Conservation (phyloP, 2,113 vertebrate species). For the Microtus oregoni region DNA sequence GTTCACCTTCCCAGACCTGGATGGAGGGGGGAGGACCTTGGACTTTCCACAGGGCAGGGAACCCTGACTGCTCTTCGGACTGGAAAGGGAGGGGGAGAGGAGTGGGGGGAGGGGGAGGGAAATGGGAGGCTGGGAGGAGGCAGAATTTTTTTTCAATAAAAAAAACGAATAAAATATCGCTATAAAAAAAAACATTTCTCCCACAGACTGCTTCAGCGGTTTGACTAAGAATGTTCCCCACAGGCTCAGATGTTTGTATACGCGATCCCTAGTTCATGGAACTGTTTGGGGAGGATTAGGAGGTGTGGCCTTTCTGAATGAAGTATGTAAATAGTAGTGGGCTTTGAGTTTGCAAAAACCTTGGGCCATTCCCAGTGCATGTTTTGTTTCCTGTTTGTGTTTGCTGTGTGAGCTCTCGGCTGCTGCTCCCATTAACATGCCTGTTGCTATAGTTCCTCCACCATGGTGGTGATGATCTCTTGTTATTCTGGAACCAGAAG, state of each 20-base stretch:
- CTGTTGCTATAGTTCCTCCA: neutral
- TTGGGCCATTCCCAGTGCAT: neutral
- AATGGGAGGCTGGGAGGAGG: too few relatives aligned
- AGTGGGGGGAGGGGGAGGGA: too few relatives aligned
- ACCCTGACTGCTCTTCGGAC: too few relatives aligned
- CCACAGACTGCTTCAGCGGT: neutral
- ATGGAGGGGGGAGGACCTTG: too few relatives aligned
- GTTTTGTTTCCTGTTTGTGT: neutral
- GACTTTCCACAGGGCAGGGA: too few relatives aligned
- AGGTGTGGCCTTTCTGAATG: neutral
- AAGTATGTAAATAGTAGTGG: neutral
- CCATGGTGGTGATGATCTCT: neutral
- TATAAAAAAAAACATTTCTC: neutral
- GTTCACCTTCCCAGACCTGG: too few relatives aligned
- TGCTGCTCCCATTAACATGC: neutral
- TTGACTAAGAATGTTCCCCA: neutral
- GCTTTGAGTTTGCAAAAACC: neutral
- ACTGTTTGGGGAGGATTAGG: neutral
- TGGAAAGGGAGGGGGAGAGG: too few relatives aligned
- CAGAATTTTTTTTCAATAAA: too few relatives aligned
- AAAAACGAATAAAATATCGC: too few relatives aligned
- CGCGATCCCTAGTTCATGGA: neutral
- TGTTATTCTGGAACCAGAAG: neutral
- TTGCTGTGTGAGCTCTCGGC: neutral
- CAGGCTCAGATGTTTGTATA: neutral